Evolutionary conservation across 2,113 vertebrate species (phyloP), one percentile per base, ranked within the genome.

Genomic region (Notechis scutatus): DNA sequence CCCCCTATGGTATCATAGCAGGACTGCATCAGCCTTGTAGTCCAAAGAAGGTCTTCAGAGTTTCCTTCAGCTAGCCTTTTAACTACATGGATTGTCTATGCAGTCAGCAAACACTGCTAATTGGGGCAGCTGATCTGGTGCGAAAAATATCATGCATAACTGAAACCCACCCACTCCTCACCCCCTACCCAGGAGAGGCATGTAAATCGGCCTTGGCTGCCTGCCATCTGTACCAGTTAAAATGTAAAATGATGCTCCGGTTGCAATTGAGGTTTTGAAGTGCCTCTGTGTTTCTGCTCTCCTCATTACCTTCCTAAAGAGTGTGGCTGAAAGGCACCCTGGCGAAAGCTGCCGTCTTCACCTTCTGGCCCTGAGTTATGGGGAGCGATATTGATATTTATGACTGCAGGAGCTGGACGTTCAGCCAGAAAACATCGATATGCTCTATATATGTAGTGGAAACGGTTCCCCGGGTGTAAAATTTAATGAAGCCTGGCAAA

Each of bases 301-400:
- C 85, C 21, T 54, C 57, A 9, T 64, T 52, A 0, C 12, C 34
- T 23, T 87, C 50, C 15, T 86, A 59, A 18, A 93, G 92, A 92
- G 0, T 0, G 61, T 86, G 69, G 92, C 85, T 94, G n/a, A 45
- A 50, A 87, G 26, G 69, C 81, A 92, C 4, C 59, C 56, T 23
- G 61, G 87, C 45, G 23, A 87, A 92, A 54, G 4, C 9, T 61
- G 29, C 29, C 12, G 10, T 9, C n/a, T 54, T 57, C 69, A 89
- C 92, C 90, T 89, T 95, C 94, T 94, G 47, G 93, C 69, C 94
- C 95, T n/a, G 5, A 92, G 94, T 96, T 90, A 24, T n/a, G 45
- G n/a, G 85, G 93, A 21, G 92, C 15, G 45, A 64, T 47, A 1
- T 20, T 4, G 47, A 21, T 91, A 56, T 88, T 54, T 85, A 8